These are phyloP conservation scores for Poecilia latipinna DNA, from an alignment of 2,113 vertebrate species.

Conservation along the genomic window DNA sequence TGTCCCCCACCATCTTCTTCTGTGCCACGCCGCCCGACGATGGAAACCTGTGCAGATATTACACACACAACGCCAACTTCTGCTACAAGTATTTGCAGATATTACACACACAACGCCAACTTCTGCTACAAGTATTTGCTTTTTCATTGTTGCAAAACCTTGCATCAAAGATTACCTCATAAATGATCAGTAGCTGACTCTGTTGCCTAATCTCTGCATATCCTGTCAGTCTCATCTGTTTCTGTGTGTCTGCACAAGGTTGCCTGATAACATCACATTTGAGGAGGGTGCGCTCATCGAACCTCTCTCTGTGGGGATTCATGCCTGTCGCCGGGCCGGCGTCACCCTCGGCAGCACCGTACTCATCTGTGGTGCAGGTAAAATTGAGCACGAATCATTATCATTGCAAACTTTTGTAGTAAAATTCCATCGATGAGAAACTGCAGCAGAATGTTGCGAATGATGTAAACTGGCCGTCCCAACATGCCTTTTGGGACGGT, in stretches of 20 bases:
- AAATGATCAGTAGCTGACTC: background rate
- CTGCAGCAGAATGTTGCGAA: background rate
- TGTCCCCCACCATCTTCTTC: slow-evolving; percentile 93
- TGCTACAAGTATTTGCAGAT: slow-evolving; percentile 92
- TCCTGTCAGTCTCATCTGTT: background rate
- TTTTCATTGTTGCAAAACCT: background rate
- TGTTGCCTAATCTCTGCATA: slow-evolving; percentile 24
- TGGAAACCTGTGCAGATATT: slow-evolving; percentile 91
- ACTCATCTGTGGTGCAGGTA: slow-evolving; percentile 94
- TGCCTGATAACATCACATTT: slow-evolving; percentile 93
- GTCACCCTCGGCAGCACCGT: slow-evolving; percentile 91
- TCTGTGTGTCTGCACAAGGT: slow-evolving; percentile 77
- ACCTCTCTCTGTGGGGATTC: slow-evolving; percentile 95
- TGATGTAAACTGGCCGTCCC: background rate
- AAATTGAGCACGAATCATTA: background rate
- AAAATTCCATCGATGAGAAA: background rate
- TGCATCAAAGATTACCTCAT: slow-evolving; percentile 8
- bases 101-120: slow-evolving; percentile 89
- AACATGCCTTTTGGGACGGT: background rate
- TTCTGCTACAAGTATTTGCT: slow-evolving; percentile 93
- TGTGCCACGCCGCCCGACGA: slow-evolving; percentile 94
- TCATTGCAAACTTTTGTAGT: background rate
- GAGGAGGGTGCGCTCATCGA: slow-evolving; percentile 97
- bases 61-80: slow-evolving; percentile 90
- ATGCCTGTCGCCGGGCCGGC: slow-evolving; percentile 88